Conservation (phyloP, 2,888 invertebrate species). For the Cheilosia impressa region DNA sequence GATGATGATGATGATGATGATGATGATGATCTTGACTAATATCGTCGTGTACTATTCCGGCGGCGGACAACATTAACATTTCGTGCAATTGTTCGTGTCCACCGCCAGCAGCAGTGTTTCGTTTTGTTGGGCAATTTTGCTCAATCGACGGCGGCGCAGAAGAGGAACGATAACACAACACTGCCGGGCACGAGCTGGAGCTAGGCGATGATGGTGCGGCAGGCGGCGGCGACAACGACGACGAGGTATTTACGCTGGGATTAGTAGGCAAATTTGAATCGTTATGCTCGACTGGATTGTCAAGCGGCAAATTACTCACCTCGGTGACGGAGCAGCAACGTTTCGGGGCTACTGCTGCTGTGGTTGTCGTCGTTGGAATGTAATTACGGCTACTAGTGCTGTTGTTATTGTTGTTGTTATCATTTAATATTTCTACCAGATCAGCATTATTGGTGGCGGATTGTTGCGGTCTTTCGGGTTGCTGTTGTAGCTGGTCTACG, state of each 20-base stretch:
- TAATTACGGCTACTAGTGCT: conserved; percentile 25
- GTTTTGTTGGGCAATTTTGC: conserved; percentile 67
- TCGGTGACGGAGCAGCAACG: conserved; percentile 64
- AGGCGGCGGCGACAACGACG: neutral
- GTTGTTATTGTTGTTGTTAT: conserved; percentile 71
- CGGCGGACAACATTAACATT: conserved; percentile 59
- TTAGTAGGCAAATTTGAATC: conserved; percentile 62
- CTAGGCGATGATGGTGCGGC: conserved; percentile 35
- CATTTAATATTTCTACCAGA: conserved; percentile 73
- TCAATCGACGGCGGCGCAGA: conserved; percentile 61
- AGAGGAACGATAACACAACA: conserved; percentile 38
- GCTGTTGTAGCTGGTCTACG: conserved; percentile 36
- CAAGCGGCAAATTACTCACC: conserved; percentile 75
- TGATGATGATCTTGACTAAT: conserved; percentile 13
- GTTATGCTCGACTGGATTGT: conserved; percentile 70
- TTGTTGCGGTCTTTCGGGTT: conserved; percentile 30
- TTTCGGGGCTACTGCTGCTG: conserved; percentile 47
- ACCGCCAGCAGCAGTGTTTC: conserved; percentile 40
- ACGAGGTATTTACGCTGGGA: conserved; percentile 9
- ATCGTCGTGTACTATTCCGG: conserved; percentile 39
- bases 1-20: conserved; percentile 21
- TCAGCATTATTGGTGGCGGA: conserved; percentile 29
- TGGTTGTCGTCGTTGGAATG: conserved; percentile 9
- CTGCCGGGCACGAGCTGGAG: conserved; percentile 60
- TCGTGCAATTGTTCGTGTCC: conserved; percentile 67